A percentile compares a stretch with the other conserved stretches of the same genome.
Evolutionary conservation across 2,113 vertebrate species (phyloP).

Genomic region (Malurus melanocephalus): DNA sequence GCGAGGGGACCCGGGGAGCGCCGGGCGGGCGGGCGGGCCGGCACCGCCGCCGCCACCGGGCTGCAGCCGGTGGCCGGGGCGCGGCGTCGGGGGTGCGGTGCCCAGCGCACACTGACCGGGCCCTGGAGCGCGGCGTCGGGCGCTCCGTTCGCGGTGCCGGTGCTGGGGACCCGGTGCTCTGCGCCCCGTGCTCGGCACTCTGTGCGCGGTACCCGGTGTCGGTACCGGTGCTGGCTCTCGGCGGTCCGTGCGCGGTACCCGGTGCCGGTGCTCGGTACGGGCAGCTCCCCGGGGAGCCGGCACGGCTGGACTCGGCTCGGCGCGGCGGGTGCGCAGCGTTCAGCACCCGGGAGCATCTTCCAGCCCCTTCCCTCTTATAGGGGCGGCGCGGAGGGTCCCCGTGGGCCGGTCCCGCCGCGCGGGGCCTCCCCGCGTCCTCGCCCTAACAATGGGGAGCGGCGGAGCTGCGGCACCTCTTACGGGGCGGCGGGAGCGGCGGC

Average conservation of each 20-base stretch:
- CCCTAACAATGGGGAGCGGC: slow-evolving; percentile 77
- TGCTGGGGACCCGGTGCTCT: background rate
- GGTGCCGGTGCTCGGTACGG: background rate
- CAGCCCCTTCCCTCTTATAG: slow-evolving; percentile 61
- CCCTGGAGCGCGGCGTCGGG: background rate
- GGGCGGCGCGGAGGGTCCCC: slow-evolving; percentile 50
- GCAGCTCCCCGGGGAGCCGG: background rate
- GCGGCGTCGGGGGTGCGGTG: background rate
- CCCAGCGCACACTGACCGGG: background rate
- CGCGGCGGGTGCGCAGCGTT: background rate
- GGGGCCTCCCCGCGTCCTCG: slow-evolving; percentile 46
- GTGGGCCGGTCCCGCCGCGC: slow-evolving; percentile 33
- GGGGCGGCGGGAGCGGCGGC: slow-evolving; percentile 85
- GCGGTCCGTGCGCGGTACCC: background rate
- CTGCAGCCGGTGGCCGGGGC: background rate
- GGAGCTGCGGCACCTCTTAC: slow-evolving; percentile 88
- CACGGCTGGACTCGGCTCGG: background rate
- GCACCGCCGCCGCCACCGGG: background rate
- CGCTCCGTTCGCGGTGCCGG: background rate
- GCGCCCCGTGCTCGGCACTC: background rate
- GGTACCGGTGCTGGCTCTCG: background rate
- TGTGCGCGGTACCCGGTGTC: background rate
- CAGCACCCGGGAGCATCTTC: slow-evolving; percentile 37
- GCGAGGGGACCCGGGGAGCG: background rate
- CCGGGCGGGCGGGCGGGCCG: background rate